Evolutionary conservation across 2,888 invertebrate genomes (phyloP).

Genomic region (Philhelius pedissequus): DNA sequence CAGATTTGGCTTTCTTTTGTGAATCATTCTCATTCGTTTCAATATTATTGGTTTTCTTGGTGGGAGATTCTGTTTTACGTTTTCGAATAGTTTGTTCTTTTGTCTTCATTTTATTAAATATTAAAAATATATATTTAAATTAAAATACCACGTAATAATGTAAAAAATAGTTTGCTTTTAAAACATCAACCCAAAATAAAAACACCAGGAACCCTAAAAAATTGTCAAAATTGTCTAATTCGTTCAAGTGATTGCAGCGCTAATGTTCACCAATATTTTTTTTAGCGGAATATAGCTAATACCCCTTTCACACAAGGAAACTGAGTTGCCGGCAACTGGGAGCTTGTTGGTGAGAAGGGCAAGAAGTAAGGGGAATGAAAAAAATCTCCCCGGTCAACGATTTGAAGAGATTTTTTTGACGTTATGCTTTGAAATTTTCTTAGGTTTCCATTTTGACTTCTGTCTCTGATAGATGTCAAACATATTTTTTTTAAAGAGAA

Average conservation of each 20-base stretch:
- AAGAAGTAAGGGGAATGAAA: no score
- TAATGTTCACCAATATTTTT: neutral
- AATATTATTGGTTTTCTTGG: neutral
- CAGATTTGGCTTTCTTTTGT: conserved; percentile 33
- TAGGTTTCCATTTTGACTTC: no score
- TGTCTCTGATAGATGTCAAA: no score
- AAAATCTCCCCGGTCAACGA: no score
- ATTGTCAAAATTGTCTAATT: neutral
- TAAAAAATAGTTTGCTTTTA: neutral
- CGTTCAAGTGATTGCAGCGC: neutral
- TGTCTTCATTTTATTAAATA: conserved; percentile 12
- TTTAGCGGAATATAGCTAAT: no score
- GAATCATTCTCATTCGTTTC: neutral
- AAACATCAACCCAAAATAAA: neutral
- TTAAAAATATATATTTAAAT: neutral
- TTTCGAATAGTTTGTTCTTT: conserved; percentile 36
- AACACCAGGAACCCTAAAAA: neutral
- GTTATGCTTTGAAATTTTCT: no score
- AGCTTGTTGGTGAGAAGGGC: no score
- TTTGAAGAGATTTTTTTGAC: no score
- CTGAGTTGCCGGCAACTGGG: no score
- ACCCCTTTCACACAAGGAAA: no score
- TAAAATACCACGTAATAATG: neutral
- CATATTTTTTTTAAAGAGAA: no score
- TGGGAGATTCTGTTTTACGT: conserved; percentile 25